Base-by-base conservation (phyloP, 92 coral and sea anemone genomes). In the Nematostella vectensis region DNA sequence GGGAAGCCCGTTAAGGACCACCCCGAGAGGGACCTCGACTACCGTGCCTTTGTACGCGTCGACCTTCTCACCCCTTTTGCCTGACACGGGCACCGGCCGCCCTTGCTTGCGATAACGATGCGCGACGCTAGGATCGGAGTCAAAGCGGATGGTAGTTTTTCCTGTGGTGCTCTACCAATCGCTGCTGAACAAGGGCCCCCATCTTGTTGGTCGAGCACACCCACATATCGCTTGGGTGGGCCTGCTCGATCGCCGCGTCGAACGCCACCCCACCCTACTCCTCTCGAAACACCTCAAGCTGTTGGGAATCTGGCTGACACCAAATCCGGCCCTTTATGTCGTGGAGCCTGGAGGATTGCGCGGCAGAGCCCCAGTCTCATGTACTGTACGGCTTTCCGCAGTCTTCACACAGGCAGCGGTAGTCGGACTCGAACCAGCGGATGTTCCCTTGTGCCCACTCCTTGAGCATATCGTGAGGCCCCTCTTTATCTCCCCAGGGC, bases 401-500 rank as follows among this genome's bases (percentile, higher is more conserved):
- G 13, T 20, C 27, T 30, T 62, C 61, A 60, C 59, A 62, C 0
- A 26, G 13, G 29, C 69, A 62, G 1, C 67, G 36, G 57, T 68
- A 68, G 38, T 68, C 75, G 16, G 67, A 15, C 13, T 47, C 57
- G 20, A 68, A 68, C 58, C 67, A 28, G 10, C 59, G 51, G 17
- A 45, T 22, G 23, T 45, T 45, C 4, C 21, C 51, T 22, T 19
- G 51, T 4, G 51, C 75, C 75, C 75, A 69, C 60, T 57, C 59
- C 22, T 48, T 52, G 1, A 69, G 29, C 76, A 69, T 51, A 13
- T 27, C 21, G 31, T 69, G 76, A 0, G 76, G 68, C 1, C 76
- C 68, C 25, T 31, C 68, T 27, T 69, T 69, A 39, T 69, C 76
- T 0, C 61, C 69, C 61, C 68, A 69, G 1, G 76, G 69, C 24